Percentiles rank a stretch among this genome's conserved stretches.
Conservation (phyloP, 2,888 invertebrate genomes). For the Stenoptilia bipunctidactyla region DNA sequence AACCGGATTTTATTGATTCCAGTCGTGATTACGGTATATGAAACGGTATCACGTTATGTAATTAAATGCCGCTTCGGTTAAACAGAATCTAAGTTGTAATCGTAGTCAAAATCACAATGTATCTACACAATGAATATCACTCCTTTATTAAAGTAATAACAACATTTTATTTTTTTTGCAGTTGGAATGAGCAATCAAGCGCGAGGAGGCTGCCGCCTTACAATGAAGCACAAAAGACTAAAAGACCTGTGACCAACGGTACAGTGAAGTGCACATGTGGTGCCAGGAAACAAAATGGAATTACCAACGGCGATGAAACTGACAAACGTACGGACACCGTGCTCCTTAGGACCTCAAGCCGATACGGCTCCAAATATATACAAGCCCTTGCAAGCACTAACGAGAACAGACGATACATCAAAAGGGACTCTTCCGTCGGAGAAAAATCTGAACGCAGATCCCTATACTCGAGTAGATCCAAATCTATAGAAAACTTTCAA, state of each 20-base stretch:
- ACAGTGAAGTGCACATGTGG: slow-evolving; percentile 58
- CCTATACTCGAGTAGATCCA: slow-evolving; percentile 47
- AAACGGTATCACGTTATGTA: too few relatives aligned
- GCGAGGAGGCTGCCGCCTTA: slow-evolving; percentile 64
- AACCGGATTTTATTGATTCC: too few relatives aligned
- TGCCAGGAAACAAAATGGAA: slow-evolving; percentile 49
- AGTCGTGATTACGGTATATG: too few relatives aligned
- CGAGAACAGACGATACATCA: slow-evolving; percentile 37
- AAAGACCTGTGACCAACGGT: slow-evolving; percentile 56
- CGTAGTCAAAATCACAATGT: too few relatives aligned
- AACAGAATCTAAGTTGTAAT: too few relatives aligned
- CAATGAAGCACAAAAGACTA: slow-evolving; percentile 69
- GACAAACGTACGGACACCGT: slow-evolving; percentile 36
- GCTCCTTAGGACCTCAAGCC: slow-evolving; percentile 50
- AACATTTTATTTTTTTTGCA: too few relatives aligned
- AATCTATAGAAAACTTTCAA: slow-evolving; percentile 65
- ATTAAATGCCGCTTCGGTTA: too few relatives aligned
- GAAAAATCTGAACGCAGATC: slow-evolving; percentile 41
- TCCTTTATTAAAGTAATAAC: too few relatives aligned
- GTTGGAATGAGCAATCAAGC: slow-evolving; percentile 70
- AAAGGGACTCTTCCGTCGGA: slow-evolving; percentile 49
- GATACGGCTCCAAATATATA: slow-evolving; percentile 60
- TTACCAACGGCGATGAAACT: slow-evolving; percentile 29
- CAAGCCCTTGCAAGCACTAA: slow-evolving; percentile 49
- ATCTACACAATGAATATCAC: too few relatives aligned